phyloP scores from a whole-genome alignment of 2,113 vertebrate genomes.

The Eretmodus cyanostictus region DNA sequence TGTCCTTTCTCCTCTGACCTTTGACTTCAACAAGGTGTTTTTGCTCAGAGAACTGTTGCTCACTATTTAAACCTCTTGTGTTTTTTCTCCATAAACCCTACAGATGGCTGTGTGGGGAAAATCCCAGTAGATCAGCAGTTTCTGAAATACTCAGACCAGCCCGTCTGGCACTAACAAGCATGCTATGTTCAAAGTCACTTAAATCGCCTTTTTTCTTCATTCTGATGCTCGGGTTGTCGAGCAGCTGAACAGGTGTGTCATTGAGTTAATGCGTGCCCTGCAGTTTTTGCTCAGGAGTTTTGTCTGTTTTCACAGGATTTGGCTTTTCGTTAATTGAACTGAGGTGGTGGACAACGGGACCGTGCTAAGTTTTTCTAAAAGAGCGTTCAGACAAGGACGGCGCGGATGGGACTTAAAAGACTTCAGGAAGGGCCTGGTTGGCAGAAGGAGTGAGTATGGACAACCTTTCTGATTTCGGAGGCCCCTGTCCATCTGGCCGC shows the following conservation, averaged over 20 bases:
- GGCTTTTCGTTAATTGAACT: conserved; percentile 3
- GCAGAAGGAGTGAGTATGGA: conserved; percentile 77
- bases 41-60: not conserved
- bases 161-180: not conserved
- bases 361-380: conserved; percentile 11
- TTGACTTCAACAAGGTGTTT: not conserved
- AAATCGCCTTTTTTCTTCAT: not conserved
- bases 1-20: not conserved
- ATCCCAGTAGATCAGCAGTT: not conserved
- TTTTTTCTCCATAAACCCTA: not conserved
- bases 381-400: conserved; percentile 24
- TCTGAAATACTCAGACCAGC: not conserved
- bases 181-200: not conserved
- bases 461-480: conserved; percentile 73
- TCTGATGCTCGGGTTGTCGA: not conserved
- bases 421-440: conserved; percentile 60
- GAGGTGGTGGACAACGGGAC: not conserved
- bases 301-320: conserved; percentile 42
- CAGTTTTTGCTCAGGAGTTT: not conserved
- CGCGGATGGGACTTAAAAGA: conserved; percentile 66
- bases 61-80: not conserved
- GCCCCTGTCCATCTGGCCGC: conserved; percentile 65
- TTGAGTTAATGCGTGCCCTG: not conserved
- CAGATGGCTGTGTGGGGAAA: not conserved
- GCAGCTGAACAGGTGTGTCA: not conserved